Evolutionary conservation across 2,888 invertebrate genomes (phyloP), one percentile per base, ranked within the genome.

Genomic region (Elysia crispata): DNA sequence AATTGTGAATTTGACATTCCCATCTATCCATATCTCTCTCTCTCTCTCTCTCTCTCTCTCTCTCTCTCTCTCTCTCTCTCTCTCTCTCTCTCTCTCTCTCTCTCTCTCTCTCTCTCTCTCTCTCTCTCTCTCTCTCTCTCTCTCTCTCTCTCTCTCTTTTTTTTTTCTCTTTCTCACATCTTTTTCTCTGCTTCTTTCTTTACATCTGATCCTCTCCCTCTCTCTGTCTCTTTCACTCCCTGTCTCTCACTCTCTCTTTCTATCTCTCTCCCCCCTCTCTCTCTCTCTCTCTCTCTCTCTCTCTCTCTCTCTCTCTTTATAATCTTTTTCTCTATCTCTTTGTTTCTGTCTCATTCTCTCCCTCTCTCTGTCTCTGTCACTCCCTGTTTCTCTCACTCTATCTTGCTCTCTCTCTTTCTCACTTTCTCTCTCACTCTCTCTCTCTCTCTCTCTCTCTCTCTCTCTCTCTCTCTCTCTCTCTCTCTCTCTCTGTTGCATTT

Each of bases 101-200:
- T 54, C 54, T 54, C 54, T 54, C 54, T 54, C 54, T 54, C 54
- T 54, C 54, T 54, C 54, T 54, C 54, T 54, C 54, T 54, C 54
- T 54, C 54, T 54, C 54, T 54, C 54, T 54, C 54, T 54, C 54
- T 54, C 54, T 54, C 54, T 54, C 54, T 54, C 54, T 54, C 54
- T 54, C 54, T 20, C 54, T 54, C 54, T 54, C 54, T 54, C 54
- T 54, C 54, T 54, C 60, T 75, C 31, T 54, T 54, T 75, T 33
- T 49, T 25, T 66, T 67, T 79, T 50, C 66, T 50, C 18, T 25
- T 79, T 62, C 73, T 50, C 74, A 20, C 50, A 28, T 74, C 67
- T 79, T 66, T 74, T 49, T 74, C 67, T 79, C 66, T 79, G 31
- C 72, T 6, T 64, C 64, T n/a, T n/a, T 23, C 25, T 64, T 23